Conservation (phyloP, 30 jellyfish, hydroid and myxozoan species). For the Turritopsis rubra region DNA sequence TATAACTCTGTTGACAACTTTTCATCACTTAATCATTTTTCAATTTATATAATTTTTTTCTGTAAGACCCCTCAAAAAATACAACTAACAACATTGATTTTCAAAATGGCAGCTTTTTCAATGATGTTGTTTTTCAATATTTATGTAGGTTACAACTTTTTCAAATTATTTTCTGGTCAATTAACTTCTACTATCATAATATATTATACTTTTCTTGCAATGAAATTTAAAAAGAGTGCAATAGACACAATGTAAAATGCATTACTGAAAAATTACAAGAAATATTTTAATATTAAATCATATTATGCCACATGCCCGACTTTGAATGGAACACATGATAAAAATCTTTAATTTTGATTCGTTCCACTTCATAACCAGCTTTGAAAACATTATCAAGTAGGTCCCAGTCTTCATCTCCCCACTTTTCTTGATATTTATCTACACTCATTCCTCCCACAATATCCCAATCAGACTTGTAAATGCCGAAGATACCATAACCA, state of each 20-base stretch:
- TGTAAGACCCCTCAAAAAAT: too few species aligned
- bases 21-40: too few species aligned
- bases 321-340: conserved; percentile 79
- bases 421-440: conserved; percentile 44
- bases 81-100: too few species aligned
- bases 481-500: conserved; percentile 87
- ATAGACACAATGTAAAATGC: not conserved
- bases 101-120: too few species aligned
- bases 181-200: not conserved
- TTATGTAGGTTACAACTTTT: too few species aligned
- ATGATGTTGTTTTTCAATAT: too few species aligned
- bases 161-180: not conserved
- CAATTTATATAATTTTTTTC: too few species aligned
- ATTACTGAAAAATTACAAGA: too few species aligned
- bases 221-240: not conserved
- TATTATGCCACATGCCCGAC: conserved; percentile 69
- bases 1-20: too few species aligned
- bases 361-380: conserved; percentile 75
- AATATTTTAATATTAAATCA: not conserved
- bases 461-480: conserved; percentile 87
- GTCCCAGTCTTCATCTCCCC: conserved; percentile 99
- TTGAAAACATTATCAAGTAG: conserved; percentile 66
- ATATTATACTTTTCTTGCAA: too few species aligned
- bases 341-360: conserved; percentile 62
- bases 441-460: conserved; percentile 75